A percentile compares a stretch with the other conserved stretches of the same genome.
Evolutionary conservation across 2,888 invertebrate species (phyloP).

Genomic region (Argynnis bischoffii): DNA sequence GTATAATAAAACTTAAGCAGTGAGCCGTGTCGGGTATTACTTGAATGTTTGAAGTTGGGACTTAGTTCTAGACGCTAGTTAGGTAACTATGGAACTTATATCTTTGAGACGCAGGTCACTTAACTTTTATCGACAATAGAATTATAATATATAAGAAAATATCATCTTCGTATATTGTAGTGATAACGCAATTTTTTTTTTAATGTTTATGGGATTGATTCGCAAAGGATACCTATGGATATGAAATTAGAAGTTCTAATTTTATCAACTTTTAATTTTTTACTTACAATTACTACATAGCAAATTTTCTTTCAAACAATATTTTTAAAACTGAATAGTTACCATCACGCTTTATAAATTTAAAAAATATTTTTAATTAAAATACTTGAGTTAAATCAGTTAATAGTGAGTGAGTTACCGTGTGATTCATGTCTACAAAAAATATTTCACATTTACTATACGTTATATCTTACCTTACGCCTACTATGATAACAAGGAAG

Average conservation of each 20-base stretch:
- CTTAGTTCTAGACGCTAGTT: constrained; percentile 22
- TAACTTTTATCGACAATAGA: constrained; percentile 5
- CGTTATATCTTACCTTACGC: constrained; percentile 6
- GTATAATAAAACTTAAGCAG: constrained; percentile 18
- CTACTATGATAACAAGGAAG: constrained; percentile 23
- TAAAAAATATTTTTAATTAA: neutral
- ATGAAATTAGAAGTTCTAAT: too few relatives aligned
- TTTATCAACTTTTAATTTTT: too few relatives aligned
- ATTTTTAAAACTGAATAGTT: too few relatives aligned
- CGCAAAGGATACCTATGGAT: too few relatives aligned
- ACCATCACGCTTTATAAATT: too few relatives aligned
- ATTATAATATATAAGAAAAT: neutral
- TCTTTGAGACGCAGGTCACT: neutral
- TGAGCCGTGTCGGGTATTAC: constrained; percentile 11
- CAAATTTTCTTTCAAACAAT: too few relatives aligned
- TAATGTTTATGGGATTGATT: too few relatives aligned
- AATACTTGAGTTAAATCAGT: neutral
- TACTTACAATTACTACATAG: too few relatives aligned
- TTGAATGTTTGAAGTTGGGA: constrained; percentile 16
- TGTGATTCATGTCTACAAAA: constrained; percentile 4
- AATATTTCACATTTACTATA: neutral
- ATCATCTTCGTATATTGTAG: too few relatives aligned
- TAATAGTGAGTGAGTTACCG: neutral
- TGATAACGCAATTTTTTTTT: too few relatives aligned
- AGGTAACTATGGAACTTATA: constrained; percentile 14